phyloP scores from a whole-genome alignment of 2,797 vertebrate genomes.

The Aplochiton taeniatus region DNA sequence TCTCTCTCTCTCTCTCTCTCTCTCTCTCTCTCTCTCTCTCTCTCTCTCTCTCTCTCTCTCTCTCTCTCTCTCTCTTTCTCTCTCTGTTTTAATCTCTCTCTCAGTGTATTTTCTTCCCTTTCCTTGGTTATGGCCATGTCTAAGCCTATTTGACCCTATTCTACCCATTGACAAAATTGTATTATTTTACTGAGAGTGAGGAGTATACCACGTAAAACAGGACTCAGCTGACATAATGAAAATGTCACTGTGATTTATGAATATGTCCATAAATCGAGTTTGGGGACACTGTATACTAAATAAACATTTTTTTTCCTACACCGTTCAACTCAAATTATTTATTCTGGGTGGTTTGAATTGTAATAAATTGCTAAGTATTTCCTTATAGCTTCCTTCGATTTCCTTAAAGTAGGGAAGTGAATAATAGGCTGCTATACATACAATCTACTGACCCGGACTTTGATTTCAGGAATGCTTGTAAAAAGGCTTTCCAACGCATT shows the following conservation, averaged over 20 bases:
- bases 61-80: conserved; percentile 18
- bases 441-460: conserved; percentile 43
- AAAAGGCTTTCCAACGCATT: not conserved
- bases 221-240: conserved; percentile 71
- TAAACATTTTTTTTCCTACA: conserved; percentile 59
- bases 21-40: conserved; percentile 29
- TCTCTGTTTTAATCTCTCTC: conserved; percentile 7
- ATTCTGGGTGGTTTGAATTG: conserved; percentile 55
- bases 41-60: conserved; percentile 8
- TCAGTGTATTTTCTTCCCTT: conserved; percentile 6
- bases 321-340: conserved; percentile 49
- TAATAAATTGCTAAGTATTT: conserved; percentile 64
- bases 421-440: conserved; percentile 59
- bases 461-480: not conserved
- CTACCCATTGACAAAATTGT: conserved; percentile 58
- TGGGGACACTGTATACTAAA: conserved; percentile 40
- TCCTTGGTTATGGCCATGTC: conserved; percentile 36
- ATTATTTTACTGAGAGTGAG: conserved; percentile 60
- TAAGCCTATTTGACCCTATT: conserved; percentile 37
- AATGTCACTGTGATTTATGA: conserved; percentile 70
- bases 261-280: conserved; percentile 62
- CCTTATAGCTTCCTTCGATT: conserved; percentile 68
- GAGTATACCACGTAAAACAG: conserved; percentile 66
- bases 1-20: conserved; percentile 47
- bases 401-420: conserved; percentile 64